Conservation (phyloP, 2,797 vertebrate species). For the Sardinella longiceps region DNA sequence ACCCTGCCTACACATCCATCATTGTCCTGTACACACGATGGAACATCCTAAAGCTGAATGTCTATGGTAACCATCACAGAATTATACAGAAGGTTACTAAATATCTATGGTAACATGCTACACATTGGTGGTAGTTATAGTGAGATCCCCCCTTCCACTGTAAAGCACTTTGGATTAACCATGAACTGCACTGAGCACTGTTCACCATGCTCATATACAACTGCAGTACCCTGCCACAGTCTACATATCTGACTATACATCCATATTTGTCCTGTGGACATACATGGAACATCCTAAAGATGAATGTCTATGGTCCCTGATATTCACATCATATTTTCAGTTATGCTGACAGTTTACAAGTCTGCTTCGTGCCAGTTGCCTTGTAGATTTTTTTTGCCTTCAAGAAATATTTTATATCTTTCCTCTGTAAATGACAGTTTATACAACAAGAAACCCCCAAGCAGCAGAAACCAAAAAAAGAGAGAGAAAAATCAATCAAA, state of each 20-base stretch:
- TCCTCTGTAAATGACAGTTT: background rate
- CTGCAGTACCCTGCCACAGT: too few relatives aligned
- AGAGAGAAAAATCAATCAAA: background rate
- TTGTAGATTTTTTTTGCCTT: background rate
- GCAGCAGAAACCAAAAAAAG: background rate
- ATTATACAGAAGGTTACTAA: too few relatives aligned
- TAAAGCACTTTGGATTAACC: too few relatives aligned
- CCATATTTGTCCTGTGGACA: too few relatives aligned
- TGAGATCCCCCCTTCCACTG: too few relatives aligned
- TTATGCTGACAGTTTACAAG: background rate
- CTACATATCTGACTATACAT: background rate
- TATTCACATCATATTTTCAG: background rate
- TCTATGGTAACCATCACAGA: too few relatives aligned
- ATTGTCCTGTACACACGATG: background rate
- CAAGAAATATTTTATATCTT: background rate
- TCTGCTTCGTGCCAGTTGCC: background rate
- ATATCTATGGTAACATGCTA: too few relatives aligned
- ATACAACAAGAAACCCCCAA: background rate
- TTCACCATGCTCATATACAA: too few relatives aligned
- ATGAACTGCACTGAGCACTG: too few relatives aligned
- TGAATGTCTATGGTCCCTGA: background rate
- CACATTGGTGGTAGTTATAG: too few relatives aligned
- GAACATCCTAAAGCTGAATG: background rate
- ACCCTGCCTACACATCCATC: background rate
- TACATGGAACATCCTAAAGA: too few relatives aligned